Percentiles rank a stretch among this genome's conserved stretches.
Evolutionary conservation across 2,113 vertebrate genomes (phyloP).

Genomic region (Dicentrarchus labrax): DNA sequence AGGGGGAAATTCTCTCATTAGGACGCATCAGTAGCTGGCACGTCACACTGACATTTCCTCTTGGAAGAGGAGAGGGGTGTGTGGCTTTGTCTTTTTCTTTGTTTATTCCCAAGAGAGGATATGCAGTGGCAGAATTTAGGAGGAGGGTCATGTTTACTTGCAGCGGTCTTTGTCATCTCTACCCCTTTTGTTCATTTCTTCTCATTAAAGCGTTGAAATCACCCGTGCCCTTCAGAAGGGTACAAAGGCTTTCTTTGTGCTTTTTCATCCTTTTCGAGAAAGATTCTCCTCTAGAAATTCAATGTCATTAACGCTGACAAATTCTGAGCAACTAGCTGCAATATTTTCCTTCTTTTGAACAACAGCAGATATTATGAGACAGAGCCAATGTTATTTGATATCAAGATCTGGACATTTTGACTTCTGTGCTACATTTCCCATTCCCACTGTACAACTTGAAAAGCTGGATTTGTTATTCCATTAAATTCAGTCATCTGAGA

Average conservation of each 20-base stretch:
- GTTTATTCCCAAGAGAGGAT: constrained; percentile 69
- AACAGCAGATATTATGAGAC: constrained; percentile 40
- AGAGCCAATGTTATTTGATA: neutral
- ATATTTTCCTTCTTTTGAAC: constrained; percentile 44
- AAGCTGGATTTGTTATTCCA: constrained; percentile 58
- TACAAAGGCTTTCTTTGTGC: constrained; percentile 60
- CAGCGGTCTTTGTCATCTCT: constrained; percentile 71
- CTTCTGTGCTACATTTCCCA: constrained; percentile 37
- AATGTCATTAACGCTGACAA: constrained; percentile 44
- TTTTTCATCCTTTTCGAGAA: constrained; percentile 56
- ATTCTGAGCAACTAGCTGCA: constrained; percentile 41
- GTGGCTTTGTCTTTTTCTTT: constrained; percentile 56
- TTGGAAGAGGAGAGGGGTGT: constrained; percentile 49
- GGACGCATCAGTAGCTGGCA: constrained; percentile 76
- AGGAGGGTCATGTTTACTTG: constrained; percentile 73
- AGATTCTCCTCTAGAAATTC: constrained; percentile 47
- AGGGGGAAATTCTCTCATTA: constrained; percentile 72
- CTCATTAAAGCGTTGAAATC: constrained; percentile 79
- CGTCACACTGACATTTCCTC: constrained; percentile 75
- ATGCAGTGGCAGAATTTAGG: constrained; percentile 69
- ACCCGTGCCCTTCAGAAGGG: constrained; percentile 56
- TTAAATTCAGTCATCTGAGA: constrained; percentile 60
- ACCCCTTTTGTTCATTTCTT: constrained; percentile 68
- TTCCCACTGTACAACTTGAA: constrained; percentile 49
- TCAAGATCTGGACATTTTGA: constrained; percentile 42